phyloP scores from a whole-genome alignment of 2,113 vertebrate genomes.

The Nestor notabilis region DNA sequence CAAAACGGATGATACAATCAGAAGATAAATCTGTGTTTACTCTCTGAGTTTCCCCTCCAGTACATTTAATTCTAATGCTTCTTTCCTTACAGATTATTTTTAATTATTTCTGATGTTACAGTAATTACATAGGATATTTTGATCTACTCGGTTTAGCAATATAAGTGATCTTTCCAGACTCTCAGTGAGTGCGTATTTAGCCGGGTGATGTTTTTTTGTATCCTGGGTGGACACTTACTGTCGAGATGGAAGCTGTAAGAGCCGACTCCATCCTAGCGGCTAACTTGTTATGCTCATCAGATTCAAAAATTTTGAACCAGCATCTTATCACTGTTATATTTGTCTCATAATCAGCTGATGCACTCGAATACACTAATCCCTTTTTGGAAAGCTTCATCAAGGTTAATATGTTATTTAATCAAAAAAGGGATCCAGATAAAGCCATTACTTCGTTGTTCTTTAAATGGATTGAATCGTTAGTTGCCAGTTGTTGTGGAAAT shows the following conservation, averaged over 20 bases:
- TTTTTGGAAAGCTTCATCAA: slow-evolving; percentile 63
- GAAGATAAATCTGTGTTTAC: background rate
- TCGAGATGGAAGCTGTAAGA: slow-evolving; percentile 11
- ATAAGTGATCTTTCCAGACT: background rate
- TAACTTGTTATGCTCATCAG: slow-evolving; percentile 26
- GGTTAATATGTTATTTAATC: slow-evolving; percentile 68
- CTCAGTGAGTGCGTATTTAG: slow-evolving; percentile 14
- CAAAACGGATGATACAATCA: background rate
- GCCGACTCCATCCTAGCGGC: slow-evolving; percentile 5
- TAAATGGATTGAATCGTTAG: slow-evolving; percentile 56
- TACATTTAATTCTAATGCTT: background rate
- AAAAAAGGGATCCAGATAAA: slow-evolving; percentile 60
- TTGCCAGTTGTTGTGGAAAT: slow-evolving; percentile 51
- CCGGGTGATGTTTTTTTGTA: background rate
- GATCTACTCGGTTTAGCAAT: background rate
- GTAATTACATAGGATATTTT: slow-evolving; percentile 17
- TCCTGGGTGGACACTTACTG: background rate
- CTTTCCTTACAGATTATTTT: background rate
- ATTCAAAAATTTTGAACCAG: slow-evolving; percentile 56
- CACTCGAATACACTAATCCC: slow-evolving; percentile 31
- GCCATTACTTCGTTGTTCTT: slow-evolving; percentile 58
- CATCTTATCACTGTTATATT: slow-evolving; percentile 42
- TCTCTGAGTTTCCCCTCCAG: background rate
- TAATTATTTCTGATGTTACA: background rate
- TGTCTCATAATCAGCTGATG: slow-evolving; percentile 52